phyloP scores from a whole-genome alignment of 2,888 invertebrate genomes.

The Caenorhabditis sinica region DNA sequence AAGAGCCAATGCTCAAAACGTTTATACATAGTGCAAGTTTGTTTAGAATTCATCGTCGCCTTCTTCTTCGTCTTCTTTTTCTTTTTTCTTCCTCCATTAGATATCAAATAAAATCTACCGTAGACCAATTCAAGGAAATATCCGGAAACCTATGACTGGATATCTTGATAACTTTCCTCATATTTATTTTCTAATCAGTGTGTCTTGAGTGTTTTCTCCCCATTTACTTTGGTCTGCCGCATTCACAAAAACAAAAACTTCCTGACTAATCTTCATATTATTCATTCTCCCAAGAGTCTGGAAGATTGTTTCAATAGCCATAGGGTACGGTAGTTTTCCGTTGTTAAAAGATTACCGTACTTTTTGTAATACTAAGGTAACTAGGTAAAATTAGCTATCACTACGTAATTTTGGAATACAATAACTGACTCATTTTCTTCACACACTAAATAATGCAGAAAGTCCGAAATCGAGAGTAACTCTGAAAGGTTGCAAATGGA shows the following conservation, averaged over 20 bases:
- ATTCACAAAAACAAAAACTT: background rate
- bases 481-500: no score
- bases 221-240: background rate
- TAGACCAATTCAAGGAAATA: no score
- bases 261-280: background rate
- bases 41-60: conserved; percentile 38
- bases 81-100: background rate
- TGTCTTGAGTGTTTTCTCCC: background rate
- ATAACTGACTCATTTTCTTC: no score
- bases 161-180: background rate
- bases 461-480: no score
- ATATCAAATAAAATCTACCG: background rate
- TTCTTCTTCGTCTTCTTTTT: conserved; percentile 6
- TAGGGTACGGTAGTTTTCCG: no score
- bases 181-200: conserved; percentile 13
- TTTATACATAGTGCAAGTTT: conserved; percentile 40
- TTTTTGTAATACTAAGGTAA: no score
- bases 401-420: no score
- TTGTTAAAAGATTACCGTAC: no score
- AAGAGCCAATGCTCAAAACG: conserved; percentile 34
- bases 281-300: background rate
- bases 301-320: background rate
- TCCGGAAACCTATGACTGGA: background rate
- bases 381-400: no score
- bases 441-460: no score